Conservation (phyloP, 30 jellyfish, hydroid and myxozoan genomes). For the Haliclystus octoradiatus region DNA sequence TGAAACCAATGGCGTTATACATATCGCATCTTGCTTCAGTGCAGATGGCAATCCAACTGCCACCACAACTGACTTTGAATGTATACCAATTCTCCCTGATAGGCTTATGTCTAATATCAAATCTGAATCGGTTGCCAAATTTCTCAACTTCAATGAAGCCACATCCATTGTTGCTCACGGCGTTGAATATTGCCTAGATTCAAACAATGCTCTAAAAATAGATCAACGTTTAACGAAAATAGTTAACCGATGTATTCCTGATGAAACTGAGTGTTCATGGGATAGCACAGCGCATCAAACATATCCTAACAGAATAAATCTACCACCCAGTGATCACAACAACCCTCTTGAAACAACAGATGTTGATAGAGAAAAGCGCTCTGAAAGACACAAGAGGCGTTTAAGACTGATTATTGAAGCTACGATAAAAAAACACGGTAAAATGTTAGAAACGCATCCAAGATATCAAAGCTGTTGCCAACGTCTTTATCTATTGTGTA, state of each 20-base stretch:
- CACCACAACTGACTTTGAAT: background rate
- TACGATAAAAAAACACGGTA: conserved; percentile 21
- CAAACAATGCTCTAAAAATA: conserved; percentile 43
- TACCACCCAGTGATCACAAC: background rate
- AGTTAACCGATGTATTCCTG: conserved; percentile 31
- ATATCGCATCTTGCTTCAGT: background rate
- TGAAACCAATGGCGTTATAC: background rate
- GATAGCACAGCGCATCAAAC: background rate
- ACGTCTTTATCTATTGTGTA: conserved; percentile 32
- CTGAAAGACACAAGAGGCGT: background rate
- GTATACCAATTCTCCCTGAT: background rate
- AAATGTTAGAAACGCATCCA: conserved; percentile 12
- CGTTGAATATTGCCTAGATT: conserved; percentile 52
- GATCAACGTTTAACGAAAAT: conserved; percentile 33
- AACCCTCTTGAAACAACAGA: background rate
- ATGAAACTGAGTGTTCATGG: conserved; percentile 52
- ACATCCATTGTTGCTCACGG: conserved; percentile 34
- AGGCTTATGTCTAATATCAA: background rate
- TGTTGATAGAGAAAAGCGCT: background rate
- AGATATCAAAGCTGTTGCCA: conserved; percentile 24
- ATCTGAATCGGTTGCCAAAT: background rate
- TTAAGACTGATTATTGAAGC: background rate
- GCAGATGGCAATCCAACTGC: background rate
- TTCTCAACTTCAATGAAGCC: conserved; percentile 20
- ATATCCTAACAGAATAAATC: background rate